phyloP scores from a whole-genome alignment of 2,797 vertebrate species.

The Huso huso region DNA sequence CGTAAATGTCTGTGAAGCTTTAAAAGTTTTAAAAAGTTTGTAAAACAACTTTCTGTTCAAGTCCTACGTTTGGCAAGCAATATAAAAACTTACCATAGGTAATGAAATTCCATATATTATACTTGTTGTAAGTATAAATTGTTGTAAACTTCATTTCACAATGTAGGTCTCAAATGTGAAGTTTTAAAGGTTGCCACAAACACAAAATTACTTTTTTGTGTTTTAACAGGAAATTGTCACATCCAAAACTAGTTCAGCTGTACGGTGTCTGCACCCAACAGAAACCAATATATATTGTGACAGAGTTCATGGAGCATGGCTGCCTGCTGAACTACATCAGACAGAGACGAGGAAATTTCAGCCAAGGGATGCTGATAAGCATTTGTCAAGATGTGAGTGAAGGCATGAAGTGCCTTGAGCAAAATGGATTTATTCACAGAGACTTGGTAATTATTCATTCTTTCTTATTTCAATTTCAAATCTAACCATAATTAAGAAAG shows the following conservation, averaged over 20 bases:
- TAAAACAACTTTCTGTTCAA: no score
- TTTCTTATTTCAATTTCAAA: background rate
- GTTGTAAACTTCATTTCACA: no score
- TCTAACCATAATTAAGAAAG: no score
- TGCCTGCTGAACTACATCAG: slow-evolving; percentile 80
- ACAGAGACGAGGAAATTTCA: slow-evolving; percentile 64
- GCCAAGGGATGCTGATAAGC: slow-evolving; percentile 63
- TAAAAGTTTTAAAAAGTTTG: no score
- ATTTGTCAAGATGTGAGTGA: slow-evolving; percentile 82
- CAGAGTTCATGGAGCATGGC: slow-evolving; percentile 89
- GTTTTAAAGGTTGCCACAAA: no score
- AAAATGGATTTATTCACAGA: slow-evolving; percentile 81
- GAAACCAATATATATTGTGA: slow-evolving; percentile 84
- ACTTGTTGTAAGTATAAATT: no score
- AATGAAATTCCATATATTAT: no score
- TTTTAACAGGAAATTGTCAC: slow-evolving; percentile 74
- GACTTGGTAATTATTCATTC: slow-evolving; percentile 68
- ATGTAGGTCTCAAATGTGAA: no score
- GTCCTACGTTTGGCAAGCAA: no score
- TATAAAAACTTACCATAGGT: no score
- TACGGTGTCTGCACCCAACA: slow-evolving; percentile 87
- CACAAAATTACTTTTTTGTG: slow-evolving; percentile 14
- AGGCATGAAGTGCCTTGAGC: slow-evolving; percentile 85
- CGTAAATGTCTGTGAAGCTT: no score
- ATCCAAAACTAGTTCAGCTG: slow-evolving; percentile 85